phyloP scores from a whole-genome alignment of 2,888 invertebrate species.

The Megaustenia siamemsis region DNA sequence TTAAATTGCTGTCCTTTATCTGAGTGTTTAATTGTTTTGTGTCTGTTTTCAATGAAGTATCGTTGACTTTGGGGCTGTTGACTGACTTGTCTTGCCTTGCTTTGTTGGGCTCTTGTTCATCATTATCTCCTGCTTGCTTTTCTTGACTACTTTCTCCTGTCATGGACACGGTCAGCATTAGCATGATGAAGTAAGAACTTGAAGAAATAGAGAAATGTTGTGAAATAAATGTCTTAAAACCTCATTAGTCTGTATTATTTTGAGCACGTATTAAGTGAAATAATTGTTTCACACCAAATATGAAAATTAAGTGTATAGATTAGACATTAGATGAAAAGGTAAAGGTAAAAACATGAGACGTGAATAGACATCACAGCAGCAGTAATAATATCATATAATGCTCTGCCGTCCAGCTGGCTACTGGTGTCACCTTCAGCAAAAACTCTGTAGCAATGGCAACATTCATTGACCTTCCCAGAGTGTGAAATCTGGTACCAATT shows the following conservation, averaged over 20 bases:
- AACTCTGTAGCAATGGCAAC: too few species aligned
- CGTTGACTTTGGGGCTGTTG: slow-evolving; percentile 40
- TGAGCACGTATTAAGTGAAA: not conserved
- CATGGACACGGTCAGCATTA: slow-evolving; percentile 23
- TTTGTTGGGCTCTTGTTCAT: slow-evolving; percentile 40
- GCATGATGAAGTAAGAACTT: not conserved
- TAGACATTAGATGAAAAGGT: too few species aligned
- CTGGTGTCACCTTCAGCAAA: too few species aligned
- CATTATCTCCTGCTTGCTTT: slow-evolving; percentile 49
- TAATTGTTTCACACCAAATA: too few species aligned
- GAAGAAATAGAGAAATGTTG: not conserved
- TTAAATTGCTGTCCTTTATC: slow-evolving; percentile 19
- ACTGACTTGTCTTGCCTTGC: slow-evolving; percentile 44
- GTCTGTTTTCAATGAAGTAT: slow-evolving; percentile 31
- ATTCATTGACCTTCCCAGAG: too few species aligned
- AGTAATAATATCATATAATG: too few species aligned
- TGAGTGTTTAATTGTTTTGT: slow-evolving; percentile 25
- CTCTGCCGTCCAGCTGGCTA: too few species aligned
- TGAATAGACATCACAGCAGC: too few species aligned
- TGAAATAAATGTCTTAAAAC: not conserved
- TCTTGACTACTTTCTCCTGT: slow-evolving; percentile 40
- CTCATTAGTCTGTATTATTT: not conserved
- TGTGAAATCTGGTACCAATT: too few species aligned
- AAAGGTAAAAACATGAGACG: too few species aligned
- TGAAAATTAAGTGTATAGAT: too few species aligned